Evolutionary conservation across 2,113 vertebrate genomes (phyloP), one percentile per base, ranked within the genome.

Genomic region (Zeus faber): DNA sequence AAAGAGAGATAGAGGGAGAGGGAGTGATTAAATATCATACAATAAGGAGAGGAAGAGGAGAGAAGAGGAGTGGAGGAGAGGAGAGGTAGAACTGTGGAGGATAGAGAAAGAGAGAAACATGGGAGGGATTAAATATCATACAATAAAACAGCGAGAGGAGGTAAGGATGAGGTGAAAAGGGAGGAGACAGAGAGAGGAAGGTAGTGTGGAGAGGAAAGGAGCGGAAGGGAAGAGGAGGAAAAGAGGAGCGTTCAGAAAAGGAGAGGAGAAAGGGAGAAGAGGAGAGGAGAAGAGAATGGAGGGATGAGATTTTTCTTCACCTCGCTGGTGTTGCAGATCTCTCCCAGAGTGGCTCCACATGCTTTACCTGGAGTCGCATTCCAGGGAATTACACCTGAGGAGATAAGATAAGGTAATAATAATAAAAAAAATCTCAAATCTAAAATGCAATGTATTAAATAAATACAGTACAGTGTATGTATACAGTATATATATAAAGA

Each of bases 291-390:
- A 5, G 47, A 25, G 23, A 54, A n/a, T 2, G 24, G 1, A 11
- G 8, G 21, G 25, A 17, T 13, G 18, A n/a, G 1, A 41, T 33
- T 46, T n/a, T 17, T 37, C 33, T 77, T 86, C 91, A 99, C 96
- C 93, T 99, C 95, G 40, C 89, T 95, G 0, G 93, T 96, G 84
- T 91, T 93, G 82, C 96, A 99, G 87, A 99, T 95, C 57, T 92
- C 92, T 69, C 91, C 92, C 74, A 99, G 84, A 25, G 89, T 89
- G 0, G 91, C 85, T n/a, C 96, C 96, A 5, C 95, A 99, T 58
- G 92, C 94, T 81, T 91, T 95, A 35, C 96, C 96, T 6, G 96
- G 96, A 37, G 91, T 87, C 46, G 95, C 95, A 31, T 91, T 96
- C 94, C 93, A 94, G 31, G 96, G 92, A 78, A 99, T 94, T 53